Conservation (phyloP, 2,113 vertebrate species). For the Phrynocephalus versicolor region DNA sequence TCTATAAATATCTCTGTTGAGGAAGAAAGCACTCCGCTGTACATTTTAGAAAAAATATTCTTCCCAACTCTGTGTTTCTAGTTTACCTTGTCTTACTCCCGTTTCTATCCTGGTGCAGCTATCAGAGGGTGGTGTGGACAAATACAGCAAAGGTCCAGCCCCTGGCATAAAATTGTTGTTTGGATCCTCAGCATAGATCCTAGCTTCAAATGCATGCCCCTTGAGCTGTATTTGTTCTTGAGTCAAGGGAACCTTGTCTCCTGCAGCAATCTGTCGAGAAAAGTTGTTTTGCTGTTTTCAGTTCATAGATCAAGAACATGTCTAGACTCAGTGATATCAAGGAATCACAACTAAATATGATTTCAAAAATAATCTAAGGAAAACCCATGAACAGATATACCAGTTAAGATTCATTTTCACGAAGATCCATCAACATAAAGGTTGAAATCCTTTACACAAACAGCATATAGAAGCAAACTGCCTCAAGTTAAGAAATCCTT, state of each 20-base stretch:
- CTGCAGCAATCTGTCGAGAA: slow-evolving; percentile 87
- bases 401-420: neutral
- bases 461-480: no score
- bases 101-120: slow-evolving; percentile 90
- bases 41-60: slow-evolving; percentile 2
- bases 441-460: no score
- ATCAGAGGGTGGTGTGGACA: slow-evolving; percentile 86
- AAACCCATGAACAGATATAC: neutral
- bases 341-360: neutral
- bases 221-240: slow-evolving; percentile 88
- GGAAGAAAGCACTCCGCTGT: neutral
- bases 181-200: slow-evolving; percentile 97
- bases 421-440: neutral
- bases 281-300: neutral
- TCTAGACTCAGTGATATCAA: neutral
- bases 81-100: slow-evolving; percentile 90
- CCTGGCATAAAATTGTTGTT: slow-evolving; percentile 91
- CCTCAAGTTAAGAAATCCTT: no score
- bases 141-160: slow-evolving; percentile 88
- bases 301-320: neutral
- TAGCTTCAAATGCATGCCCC: slow-evolving; percentile 95
- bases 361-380: neutral
- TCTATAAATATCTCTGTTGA: neutral
- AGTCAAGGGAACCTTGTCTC: slow-evolving; percentile 89
- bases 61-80: neutral